Evolutionary conservation across 2,113 vertebrate species (phyloP).

Genomic region (Shinisaurus crocodilurus): DNA sequence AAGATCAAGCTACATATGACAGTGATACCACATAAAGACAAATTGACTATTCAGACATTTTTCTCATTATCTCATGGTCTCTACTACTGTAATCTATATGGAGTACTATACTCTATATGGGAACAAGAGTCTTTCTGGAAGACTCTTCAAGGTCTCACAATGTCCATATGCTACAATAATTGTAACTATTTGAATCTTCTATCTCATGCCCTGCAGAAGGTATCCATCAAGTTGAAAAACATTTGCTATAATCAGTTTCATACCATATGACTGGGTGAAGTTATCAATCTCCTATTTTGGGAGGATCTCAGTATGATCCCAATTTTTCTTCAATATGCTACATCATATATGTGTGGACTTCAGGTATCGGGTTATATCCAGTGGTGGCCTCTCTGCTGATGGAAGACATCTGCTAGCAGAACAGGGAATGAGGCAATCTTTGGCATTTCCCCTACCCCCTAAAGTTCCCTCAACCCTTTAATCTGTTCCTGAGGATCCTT

Average conservation of each 20-base stretch:
- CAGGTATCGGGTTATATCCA: not conserved
- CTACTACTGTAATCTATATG: not conserved
- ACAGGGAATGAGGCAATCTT: not conserved
- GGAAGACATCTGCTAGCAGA: not conserved
- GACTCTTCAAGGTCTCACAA: not conserved
- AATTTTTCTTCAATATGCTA: not conserved
- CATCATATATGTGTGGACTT: not conserved
- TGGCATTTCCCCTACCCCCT: not conserved
- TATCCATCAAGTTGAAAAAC: not conserved
- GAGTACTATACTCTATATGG: not conserved
- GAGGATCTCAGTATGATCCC: not conserved
- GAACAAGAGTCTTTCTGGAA: not conserved
- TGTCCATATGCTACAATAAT: not conserved
- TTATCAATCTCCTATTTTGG: not conserved
- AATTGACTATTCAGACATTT: not conserved
- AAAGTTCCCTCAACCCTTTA: too few species aligned
- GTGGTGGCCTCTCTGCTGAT: not conserved
- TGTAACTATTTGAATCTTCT: not conserved
- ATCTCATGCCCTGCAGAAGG: not conserved
- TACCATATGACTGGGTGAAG: not conserved
- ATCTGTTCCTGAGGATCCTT: too few species aligned
- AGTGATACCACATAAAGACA: not conserved
- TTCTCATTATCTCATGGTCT: not conserved
- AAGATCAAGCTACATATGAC: not conserved
- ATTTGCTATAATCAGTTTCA: not conserved